Percentiles rank a stretch among this genome's conserved stretches.
These are phyloP conservation scores for Drosophila putrida DNA, from an alignment of 2,888 invertebrate species.

Conservation along the genomic window DNA sequence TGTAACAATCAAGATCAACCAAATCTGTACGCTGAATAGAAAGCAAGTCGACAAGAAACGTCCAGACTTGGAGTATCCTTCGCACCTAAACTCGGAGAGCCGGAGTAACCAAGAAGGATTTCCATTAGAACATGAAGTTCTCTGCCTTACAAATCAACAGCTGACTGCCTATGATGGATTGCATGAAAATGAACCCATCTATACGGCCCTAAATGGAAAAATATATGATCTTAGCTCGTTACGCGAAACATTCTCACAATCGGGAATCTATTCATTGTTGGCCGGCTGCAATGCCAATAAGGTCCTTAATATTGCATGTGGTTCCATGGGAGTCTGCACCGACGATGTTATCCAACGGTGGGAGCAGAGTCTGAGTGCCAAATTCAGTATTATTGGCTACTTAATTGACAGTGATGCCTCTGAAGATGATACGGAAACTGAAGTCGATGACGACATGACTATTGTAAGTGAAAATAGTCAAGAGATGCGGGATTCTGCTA, in stretches of 20 bases:
- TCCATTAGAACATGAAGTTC: neutral
- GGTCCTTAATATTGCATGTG: conserved; percentile 52
- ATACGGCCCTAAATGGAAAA: conserved; percentile 69
- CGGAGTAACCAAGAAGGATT: neutral
- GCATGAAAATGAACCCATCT: conserved; percentile 44
- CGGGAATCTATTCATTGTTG: conserved; percentile 49
- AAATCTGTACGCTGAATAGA: conserved; percentile 25
- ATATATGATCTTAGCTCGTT: conserved; percentile 62
- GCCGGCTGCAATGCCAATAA: conserved; percentile 71
- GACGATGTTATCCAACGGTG: conserved; percentile 46
- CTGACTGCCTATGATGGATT: conserved; percentile 48
- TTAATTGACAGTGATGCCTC: conserved; percentile 46
- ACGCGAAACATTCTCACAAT: conserved; percentile 31
- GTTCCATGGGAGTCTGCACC: conserved; percentile 46
- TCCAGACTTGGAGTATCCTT: neutral
- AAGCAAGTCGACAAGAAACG: neutral
- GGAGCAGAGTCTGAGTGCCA: conserved; percentile 63
- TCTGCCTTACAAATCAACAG: conserved; percentile 42
- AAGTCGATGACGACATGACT: neutral
- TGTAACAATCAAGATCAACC: conserved; percentile 54
- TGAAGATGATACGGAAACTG: neutral
- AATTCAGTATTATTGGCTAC: conserved; percentile 59
- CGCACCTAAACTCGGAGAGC: neutral
- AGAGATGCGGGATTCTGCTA: neutral
- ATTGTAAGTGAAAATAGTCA: neutral